Evolutionary conservation across 92 coral and sea anemone genomes (phyloP).

Genomic region (Actinernus sp.): DNA sequence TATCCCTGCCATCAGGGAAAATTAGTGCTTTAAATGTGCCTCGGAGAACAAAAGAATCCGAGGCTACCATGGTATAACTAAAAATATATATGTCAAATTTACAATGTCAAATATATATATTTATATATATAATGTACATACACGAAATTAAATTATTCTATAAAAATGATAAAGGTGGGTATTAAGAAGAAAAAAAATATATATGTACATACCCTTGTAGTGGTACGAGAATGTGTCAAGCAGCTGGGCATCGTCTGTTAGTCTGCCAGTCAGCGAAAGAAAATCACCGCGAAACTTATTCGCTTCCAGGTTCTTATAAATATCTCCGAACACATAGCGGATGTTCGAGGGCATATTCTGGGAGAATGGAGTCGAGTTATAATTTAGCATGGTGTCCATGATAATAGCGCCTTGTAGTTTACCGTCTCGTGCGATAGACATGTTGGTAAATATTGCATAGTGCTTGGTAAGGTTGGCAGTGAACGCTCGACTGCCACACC

Average conservation of each 20-base stretch:
- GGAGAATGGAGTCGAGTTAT: constrained; percentile 58
- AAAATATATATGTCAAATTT: too few relatives aligned
- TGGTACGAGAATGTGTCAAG: constrained; percentile 20
- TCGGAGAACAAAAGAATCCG: too few relatives aligned
- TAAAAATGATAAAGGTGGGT: too few relatives aligned
- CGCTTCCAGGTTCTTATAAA: constrained; percentile 25
- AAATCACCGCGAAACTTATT: constrained; percentile 75
- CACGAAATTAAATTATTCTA: too few relatives aligned
- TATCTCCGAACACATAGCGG: neutral
- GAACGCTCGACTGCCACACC: constrained; percentile 71
- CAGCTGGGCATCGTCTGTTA: constrained; percentile 34
- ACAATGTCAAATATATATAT: too few relatives aligned
- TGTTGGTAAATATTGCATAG: too few relatives aligned
- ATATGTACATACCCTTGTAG: constrained; percentile 3
- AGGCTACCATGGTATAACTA: too few relatives aligned
- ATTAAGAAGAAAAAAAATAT: neutral
- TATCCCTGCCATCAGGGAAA: too few relatives aligned
- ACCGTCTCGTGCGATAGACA: constrained; percentile 37
- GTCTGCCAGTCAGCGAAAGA: constrained; percentile 62
- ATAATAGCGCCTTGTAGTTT: constrained; percentile 76
- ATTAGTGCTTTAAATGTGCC: too few relatives aligned
- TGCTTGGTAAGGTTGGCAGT: constrained; percentile 65
- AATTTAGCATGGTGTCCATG: constrained; percentile 76
- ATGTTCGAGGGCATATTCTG: constrained; percentile 43
- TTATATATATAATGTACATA: too few relatives aligned